These are phyloP conservation scores for Brachypodius melanocephalos DNA, from an alignment of 2,113 vertebrate species.

Conservation along the genomic window DNA sequence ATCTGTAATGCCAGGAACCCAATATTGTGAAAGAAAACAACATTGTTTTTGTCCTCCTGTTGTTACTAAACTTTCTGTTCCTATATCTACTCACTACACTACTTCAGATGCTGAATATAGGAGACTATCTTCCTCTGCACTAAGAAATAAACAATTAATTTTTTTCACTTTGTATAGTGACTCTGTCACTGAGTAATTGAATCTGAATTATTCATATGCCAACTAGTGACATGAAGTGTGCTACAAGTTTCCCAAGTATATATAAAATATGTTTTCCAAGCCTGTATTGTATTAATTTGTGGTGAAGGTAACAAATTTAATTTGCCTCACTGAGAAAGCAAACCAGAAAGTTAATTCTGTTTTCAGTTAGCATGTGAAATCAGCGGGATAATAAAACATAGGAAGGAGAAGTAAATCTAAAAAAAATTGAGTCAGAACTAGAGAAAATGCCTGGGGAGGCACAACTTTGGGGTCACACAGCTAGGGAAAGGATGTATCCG, in stretches of 20 bases:
- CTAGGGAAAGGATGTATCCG: background rate
- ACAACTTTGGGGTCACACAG: accelerated
- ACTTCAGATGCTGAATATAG: background rate
- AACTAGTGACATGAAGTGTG: background rate
- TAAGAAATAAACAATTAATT: background rate
- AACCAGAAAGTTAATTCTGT: constrained; percentile 3
- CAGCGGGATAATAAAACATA: background rate
- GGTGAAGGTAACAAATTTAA: constrained; percentile 3
- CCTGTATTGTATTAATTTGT: constrained; percentile 3
- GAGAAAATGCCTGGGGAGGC: background rate
- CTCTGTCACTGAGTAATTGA: background rate
- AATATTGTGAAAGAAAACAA: background rate
- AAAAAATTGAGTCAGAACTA: background rate
- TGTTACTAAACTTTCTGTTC: background rate
- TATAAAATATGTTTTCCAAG: background rate
- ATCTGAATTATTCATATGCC: constrained; percentile 29
- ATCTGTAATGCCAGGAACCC: background rate
- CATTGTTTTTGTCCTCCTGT: background rate
- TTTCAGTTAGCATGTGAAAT: constrained; percentile 9
- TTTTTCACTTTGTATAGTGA: background rate
- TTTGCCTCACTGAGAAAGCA: constrained; percentile 20
- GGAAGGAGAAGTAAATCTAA: background rate
- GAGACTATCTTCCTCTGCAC: background rate
- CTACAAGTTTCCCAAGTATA: background rate
- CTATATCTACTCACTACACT: background rate